These are phyloP conservation scores for Anarrhichthys ocellatus DNA, from an alignment of 2,113 vertebrate species.

Conservation along the genomic window DNA sequence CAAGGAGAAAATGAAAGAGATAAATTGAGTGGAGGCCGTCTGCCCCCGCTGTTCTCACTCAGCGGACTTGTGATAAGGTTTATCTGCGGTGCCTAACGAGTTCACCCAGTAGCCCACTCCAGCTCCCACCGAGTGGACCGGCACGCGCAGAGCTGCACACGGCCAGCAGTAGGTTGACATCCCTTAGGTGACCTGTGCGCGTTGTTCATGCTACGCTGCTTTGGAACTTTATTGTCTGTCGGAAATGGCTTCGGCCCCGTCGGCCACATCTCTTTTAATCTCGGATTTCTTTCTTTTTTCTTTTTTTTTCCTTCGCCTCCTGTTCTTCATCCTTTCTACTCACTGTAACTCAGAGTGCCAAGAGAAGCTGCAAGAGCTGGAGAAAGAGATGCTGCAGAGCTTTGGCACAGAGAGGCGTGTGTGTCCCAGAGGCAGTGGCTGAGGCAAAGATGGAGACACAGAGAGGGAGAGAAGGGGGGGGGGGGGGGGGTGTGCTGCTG, in stretches of 20 bases:
- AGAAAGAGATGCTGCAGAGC: constrained; percentile 69
- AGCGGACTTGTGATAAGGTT: constrained; percentile 75
- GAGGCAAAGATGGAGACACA: constrained; percentile 67
- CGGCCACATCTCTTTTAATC: constrained; percentile 75
- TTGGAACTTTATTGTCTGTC: constrained; percentile 72
- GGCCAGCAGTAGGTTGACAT: constrained; percentile 40
- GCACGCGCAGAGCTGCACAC: constrained; percentile 33
- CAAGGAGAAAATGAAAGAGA: constrained; percentile 59
- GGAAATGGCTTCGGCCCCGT: constrained; percentile 66
- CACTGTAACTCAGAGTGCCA: constrained; percentile 72
- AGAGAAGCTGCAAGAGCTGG: constrained; percentile 61
- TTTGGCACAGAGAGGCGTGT: constrained; percentile 70
- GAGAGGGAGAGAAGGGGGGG: constrained; percentile 43
- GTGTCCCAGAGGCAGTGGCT: constrained; percentile 71
- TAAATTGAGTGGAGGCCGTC: constrained; percentile 66
- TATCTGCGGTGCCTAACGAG: constrained; percentile 74
- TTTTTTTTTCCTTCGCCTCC: constrained; percentile 35
- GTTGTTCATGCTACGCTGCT: constrained; percentile 70
- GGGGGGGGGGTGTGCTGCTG: constrained; percentile 40
- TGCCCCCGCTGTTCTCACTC: constrained; percentile 67
- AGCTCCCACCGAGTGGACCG: constrained; percentile 48
- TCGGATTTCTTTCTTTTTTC: constrained; percentile 58
- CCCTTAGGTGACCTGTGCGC: constrained; percentile 64
- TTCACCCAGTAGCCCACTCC: constrained; percentile 56
- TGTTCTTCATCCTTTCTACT: constrained; percentile 70